Conservation (phyloP, 2,888 invertebrate species). For the Amiota mariae region DNA sequence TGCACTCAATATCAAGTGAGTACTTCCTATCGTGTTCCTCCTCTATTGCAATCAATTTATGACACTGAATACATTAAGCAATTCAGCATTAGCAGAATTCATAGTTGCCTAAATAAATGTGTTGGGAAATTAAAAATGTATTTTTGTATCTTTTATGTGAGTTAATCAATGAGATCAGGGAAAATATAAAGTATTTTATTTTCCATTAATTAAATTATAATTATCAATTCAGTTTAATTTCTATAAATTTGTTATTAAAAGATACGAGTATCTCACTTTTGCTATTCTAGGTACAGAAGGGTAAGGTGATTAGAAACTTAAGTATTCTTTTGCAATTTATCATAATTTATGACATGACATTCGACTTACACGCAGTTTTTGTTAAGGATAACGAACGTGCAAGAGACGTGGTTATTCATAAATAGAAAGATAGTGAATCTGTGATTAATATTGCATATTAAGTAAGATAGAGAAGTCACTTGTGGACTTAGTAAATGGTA, state of each 20-base stretch:
- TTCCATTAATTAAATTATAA: not conserved
- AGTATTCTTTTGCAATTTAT: conserved; percentile 32
- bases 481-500: no score
- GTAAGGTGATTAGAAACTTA: conserved; percentile 15
- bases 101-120: not conserved
- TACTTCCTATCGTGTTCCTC: not conserved
- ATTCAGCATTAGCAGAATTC: not conserved
- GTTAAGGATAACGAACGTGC: conserved; percentile 59
- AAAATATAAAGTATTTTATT: not conserved
- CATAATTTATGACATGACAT: conserved; percentile 58
- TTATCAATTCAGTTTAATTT: not conserved
- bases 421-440: conserved; percentile 17
- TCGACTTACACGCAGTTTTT: conserved; percentile 59
- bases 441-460: not conserved
- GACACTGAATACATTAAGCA: not conserved
- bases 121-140: not conserved
- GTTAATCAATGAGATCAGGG: not conserved
- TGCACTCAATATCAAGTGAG: not conserved
- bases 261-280: not conserved
- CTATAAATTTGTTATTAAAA: not conserved
- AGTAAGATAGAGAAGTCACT: not conserved
- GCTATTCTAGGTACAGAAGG: not conserved
- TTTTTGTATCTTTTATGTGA: not conserved
- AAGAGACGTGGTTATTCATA: conserved; percentile 63
- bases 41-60: not conserved